Conservation (phyloP, 2,797 vertebrate genomes). For the Rhynchonycteris naso region DNA sequence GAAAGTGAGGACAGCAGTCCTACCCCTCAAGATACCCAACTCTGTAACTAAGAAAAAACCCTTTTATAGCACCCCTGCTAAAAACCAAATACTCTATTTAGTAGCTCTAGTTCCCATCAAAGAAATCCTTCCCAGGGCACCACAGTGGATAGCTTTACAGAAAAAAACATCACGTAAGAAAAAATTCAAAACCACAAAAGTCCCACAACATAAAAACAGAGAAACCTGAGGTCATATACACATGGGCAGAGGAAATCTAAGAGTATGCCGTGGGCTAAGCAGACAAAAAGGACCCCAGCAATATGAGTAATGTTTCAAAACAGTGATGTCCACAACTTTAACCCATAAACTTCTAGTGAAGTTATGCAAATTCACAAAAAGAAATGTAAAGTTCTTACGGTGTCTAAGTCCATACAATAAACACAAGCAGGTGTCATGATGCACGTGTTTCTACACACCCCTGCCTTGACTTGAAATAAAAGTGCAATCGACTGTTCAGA, state of each 20-base stretch:
- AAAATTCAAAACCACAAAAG: background rate
- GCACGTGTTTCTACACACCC: background rate
- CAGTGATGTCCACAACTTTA: background rate
- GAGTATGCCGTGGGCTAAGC: slow-evolving; percentile 1
- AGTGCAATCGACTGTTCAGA: background rate
- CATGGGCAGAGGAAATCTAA: background rate
- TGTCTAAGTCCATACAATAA: background rate
- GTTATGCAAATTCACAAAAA: background rate
- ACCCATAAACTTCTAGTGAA: slow-evolving; percentile 31
- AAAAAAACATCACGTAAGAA: background rate
- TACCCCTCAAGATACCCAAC: background rate
- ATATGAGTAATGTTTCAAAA: background rate
- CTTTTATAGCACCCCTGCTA: background rate
- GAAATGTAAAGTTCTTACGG: background rate
- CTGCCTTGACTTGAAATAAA: background rate
- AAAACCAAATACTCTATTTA: background rate
- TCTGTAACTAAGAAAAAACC: background rate
- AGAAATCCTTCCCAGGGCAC: background rate
- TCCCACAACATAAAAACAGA: slow-evolving; percentile 18
- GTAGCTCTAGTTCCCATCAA: slow-evolving; percentile 9
- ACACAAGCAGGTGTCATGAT: background rate
- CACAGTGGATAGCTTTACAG: background rate
- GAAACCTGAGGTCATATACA: background rate
- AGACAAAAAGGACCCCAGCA: slow-evolving; percentile 11
- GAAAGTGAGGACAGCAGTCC: background rate